Conservation (phyloP, 2,888 invertebrate species). For the Erebia palarica region DNA sequence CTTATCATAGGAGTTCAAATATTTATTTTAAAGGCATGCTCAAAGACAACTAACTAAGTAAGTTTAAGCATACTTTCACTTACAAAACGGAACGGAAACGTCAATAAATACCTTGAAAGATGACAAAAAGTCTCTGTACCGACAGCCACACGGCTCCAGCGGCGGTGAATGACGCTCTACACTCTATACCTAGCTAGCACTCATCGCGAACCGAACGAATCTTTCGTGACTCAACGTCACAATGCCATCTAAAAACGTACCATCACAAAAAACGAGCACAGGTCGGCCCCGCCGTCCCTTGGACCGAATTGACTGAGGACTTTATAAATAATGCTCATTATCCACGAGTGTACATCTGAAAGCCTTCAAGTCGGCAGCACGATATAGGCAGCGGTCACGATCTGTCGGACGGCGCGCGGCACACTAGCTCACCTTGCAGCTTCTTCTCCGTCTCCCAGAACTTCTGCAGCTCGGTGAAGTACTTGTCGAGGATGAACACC, state of each 20-base stretch:
- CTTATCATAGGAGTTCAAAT: not conserved
- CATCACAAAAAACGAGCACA: conserved; percentile 30
- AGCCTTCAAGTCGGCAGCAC: conserved; percentile 45
- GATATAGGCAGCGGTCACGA: conserved; percentile 49
- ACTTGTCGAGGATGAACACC: conserved; percentile 98
- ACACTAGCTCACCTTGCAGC: conserved; percentile 90
- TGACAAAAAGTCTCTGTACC: conserved; percentile 7
- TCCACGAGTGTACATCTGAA: conserved; percentile 29
- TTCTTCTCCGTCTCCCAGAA: conserved; percentile 98
- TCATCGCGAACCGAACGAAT: conserved; percentile 35
- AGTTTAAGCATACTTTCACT: not conserved
- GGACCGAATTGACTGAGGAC: conserved; percentile 24
- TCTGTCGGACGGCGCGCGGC: conserved; percentile 29
- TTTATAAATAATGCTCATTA: conserved; percentile 12
- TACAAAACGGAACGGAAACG: not conserved
- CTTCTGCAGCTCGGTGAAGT: conserved; percentile 97
- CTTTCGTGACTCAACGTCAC: conserved; percentile 41
- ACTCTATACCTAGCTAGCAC: conserved; percentile 15
- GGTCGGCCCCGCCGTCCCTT: conserved; percentile 19
- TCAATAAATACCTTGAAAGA: conserved; percentile 19
- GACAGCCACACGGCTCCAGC: not conserved
- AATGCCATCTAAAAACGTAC: conserved; percentile 30
- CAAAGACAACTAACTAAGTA: not conserved
- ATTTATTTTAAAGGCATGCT: not conserved
- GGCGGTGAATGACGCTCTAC: not conserved